Evolutionary conservation across 2,888 invertebrate genomes (phyloP).

Genomic region (Meiosimyza platycephala): DNA sequence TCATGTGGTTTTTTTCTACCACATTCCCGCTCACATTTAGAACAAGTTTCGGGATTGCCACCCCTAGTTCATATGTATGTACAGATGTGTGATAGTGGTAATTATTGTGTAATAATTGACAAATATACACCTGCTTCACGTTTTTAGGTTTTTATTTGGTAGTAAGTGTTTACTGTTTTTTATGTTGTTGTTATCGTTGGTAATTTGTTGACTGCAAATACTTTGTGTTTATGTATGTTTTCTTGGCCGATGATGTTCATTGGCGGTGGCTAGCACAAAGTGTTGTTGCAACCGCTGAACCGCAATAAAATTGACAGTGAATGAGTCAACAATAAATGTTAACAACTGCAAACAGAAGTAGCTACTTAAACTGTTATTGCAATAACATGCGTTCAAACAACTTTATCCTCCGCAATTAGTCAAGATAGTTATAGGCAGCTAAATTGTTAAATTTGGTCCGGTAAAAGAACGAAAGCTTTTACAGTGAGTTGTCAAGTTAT

Average conservation of each 20-base stretch:
- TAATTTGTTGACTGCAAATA: conserved; percentile 33
- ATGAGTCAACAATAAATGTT: conserved; percentile 1
- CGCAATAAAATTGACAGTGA: conserved; percentile 7
- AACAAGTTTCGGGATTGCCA: no score
- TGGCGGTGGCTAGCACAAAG: background rate
- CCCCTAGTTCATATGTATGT: no score
- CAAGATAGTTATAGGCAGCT: conserved; percentile 1
- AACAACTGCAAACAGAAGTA: background rate
- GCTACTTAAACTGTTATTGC: background rate
- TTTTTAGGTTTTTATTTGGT: background rate
- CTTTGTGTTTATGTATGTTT: conserved; percentile 11
- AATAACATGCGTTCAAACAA: conserved; percentile 16
- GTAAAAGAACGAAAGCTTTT: no score
- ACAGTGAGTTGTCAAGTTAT: no score
- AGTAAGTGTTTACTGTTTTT: background rate
- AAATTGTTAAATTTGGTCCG: no score
- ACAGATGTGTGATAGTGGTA: no score
- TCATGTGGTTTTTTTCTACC: no score
- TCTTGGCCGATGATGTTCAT: conserved; percentile 27
- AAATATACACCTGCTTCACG: conserved; percentile 18
- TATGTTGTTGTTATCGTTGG: conserved; percentile 26
- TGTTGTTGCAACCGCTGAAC: conserved; percentile 1
- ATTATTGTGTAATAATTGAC: conserved; percentile 18
- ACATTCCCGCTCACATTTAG: no score
- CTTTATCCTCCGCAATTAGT: conserved; percentile 5